Conservation (phyloP, 2,888 invertebrate genomes). For the Clostera curtula region DNA sequence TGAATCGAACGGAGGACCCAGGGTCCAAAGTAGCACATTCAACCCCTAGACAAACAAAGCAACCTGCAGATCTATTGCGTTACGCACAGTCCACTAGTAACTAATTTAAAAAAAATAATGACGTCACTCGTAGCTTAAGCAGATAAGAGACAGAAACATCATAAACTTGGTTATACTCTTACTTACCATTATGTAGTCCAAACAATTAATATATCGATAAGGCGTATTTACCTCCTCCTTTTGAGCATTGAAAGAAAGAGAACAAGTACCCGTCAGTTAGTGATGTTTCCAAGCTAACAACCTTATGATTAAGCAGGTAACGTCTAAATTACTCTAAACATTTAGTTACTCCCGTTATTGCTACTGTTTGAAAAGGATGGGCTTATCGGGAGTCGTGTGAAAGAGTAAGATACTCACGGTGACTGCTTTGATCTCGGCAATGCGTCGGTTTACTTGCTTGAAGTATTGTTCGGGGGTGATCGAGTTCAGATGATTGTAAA, state of each 20-base stretch:
- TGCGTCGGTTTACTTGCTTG: constrained; percentile 90
- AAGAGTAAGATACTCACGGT: constrained; percentile 77
- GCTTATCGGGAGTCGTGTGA: constrained; percentile 11
- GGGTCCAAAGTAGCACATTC: too few relatives aligned
- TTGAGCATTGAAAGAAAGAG: constrained; percentile 65
- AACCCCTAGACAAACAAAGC: too few relatives aligned
- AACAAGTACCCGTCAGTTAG: constrained; percentile 67
- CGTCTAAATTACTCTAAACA: constrained; percentile 14
- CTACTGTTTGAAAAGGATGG: constrained; percentile 27
- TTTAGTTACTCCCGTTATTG: constrained; percentile 36
- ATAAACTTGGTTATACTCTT: constrained; percentile 40
- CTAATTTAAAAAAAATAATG: too few relatives aligned
- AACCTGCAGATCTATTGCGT: too few relatives aligned
- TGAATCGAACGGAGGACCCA: too few relatives aligned
- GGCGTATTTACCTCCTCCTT: constrained; percentile 71
- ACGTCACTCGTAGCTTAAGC: too few relatives aligned
- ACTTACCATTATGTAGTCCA: constrained; percentile 57
- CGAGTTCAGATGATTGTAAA: constrained; percentile 90
- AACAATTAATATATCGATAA: constrained; percentile 48
- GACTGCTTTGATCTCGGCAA: constrained; percentile 93
- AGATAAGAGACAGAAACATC: constrained; percentile 45
- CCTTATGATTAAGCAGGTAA: constrained; percentile 10
- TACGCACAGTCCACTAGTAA: too few relatives aligned
- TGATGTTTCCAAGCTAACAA: constrained; percentile 51
- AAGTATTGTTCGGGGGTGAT: constrained; percentile 97